phyloP scores from a whole-genome alignment of 1,140 invertebrate genomes.

The Nebria ingens region DNA sequence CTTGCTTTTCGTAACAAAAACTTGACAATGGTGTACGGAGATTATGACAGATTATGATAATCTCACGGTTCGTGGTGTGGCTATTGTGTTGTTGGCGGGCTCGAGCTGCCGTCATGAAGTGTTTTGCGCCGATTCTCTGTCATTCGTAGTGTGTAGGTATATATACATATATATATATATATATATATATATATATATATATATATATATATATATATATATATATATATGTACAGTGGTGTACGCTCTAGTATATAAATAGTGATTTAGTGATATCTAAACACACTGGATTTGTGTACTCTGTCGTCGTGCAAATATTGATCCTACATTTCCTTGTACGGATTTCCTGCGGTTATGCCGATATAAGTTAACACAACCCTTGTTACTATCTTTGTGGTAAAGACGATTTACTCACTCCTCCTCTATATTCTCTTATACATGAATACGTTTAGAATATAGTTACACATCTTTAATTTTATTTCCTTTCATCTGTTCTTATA shows the following conservation, averaged over 20 bases:
- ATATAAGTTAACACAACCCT: conserved; percentile 4
- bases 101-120: too few species aligned
- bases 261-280: conserved; percentile 8
- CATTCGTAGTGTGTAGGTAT: background rate
- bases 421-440: too few species aligned
- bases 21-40: conserved; percentile 14
- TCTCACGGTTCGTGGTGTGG: conserved; percentile 12
- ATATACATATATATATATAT: background rate
- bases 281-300: conserved; percentile 5
- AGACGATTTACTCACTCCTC: background rate
- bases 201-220: too few species aligned
- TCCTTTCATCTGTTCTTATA: too few species aligned
- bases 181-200: too few species aligned
- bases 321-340: background rate
- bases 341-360: conserved; percentile 5
- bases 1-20: conserved; percentile 13
- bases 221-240: too few species aligned
- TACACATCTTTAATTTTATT: too few species aligned
- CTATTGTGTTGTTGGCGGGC: background rate
- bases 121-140: background rate
- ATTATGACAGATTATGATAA: conserved; percentile 18
- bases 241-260: too few species aligned
- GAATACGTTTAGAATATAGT: too few species aligned
- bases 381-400: background rate
- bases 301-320: conserved; percentile 3